phyloP scores from a whole-genome alignment of 2,797 vertebrate species.

The Clangula hyemalis region DNA sequence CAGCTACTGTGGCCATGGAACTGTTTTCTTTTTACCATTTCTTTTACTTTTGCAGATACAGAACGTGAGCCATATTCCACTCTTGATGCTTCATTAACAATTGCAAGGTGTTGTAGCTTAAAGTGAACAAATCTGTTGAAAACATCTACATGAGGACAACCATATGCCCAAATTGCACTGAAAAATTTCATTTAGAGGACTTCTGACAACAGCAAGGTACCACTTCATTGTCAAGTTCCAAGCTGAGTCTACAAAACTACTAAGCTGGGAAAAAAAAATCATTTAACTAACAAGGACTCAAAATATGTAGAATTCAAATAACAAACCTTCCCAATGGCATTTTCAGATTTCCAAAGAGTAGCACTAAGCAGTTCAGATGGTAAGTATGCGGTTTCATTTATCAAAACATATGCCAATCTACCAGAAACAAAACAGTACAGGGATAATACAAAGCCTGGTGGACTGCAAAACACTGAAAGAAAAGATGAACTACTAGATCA shows the following conservation, averaged over 20 bases:
- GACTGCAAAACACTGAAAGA: not conserved
- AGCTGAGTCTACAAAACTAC: not conserved
- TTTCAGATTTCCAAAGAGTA: not conserved
- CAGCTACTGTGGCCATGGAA: not conserved
- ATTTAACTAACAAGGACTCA: not conserved
- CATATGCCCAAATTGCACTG: not conserved
- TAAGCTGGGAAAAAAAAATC: not conserved
- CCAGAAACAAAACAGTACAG: not conserved
- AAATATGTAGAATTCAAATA: slow-evolving; percentile 6
- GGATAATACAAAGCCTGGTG: not conserved
- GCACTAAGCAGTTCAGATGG: not conserved
- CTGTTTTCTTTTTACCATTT: not conserved
- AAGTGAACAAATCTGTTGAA: not conserved
- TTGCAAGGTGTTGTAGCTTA: not conserved
- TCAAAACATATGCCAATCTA: slow-evolving; percentile 21
- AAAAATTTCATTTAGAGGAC: not conserved
- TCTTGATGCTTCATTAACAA: not conserved
- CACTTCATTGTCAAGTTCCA: not conserved
- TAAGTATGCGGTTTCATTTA: not conserved
- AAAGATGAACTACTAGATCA: not conserved
- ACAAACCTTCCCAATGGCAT: slow-evolving; percentile 7
- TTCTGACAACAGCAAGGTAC: slow-evolving; percentile 6
- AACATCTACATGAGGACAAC: not conserved
- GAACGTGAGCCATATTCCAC: not conserved
- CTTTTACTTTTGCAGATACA: not conserved